Percentiles rank a stretch among this genome's conserved stretches.
These are phyloP conservation scores for Drosophila novamexicana DNA, from an alignment of 1,140 invertebrate species.

Conservation along the genomic window DNA sequence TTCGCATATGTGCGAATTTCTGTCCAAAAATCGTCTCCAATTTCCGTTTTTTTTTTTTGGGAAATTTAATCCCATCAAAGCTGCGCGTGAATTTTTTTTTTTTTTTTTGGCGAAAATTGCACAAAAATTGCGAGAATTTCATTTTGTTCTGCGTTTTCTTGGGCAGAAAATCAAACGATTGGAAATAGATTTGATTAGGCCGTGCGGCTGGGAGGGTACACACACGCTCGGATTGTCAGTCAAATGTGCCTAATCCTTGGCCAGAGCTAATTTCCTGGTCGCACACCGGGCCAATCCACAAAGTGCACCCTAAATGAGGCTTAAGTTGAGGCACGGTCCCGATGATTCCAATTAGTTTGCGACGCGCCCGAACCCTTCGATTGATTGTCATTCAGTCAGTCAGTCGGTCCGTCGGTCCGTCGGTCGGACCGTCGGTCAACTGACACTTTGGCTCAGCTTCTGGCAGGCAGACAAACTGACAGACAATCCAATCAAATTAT, in stretches of 20 bases:
- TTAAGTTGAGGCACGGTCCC: conserved; percentile 76
- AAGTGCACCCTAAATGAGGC: conserved; percentile 84
- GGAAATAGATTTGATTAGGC: conserved; percentile 83
- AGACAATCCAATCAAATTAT: conserved; percentile 84
- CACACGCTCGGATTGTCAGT: conserved; percentile 71
- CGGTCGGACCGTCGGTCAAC: conserved; percentile 68
- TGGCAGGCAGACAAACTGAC: conserved; percentile 28
- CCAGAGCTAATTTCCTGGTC: conserved; percentile 72
- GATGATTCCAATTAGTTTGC: conserved; percentile 84
- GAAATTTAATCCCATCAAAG: conserved; percentile 82
- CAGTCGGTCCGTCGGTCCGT: conserved; percentile 49
- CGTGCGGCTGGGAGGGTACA: neutral
- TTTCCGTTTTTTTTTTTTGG: conserved; percentile 41
- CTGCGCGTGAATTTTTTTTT: conserved; percentile 38
- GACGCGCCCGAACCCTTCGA: conserved; percentile 64
- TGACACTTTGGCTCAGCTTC: conserved; percentile 60
- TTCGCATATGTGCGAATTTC: conserved; percentile 69
- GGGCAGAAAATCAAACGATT: conserved; percentile 79
- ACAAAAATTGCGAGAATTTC: conserved; percentile 47
- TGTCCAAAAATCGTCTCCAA: conserved; percentile 36
- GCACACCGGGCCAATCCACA: conserved; percentile 71
- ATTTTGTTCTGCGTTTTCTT: conserved; percentile 44
- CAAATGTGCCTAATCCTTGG: conserved; percentile 78
- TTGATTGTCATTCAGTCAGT: conserved; percentile 47
- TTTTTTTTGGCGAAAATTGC: conserved; percentile 56